phyloP scores from a whole-genome alignment of 2,113 vertebrate genomes.

The Zeus faber region DNA sequence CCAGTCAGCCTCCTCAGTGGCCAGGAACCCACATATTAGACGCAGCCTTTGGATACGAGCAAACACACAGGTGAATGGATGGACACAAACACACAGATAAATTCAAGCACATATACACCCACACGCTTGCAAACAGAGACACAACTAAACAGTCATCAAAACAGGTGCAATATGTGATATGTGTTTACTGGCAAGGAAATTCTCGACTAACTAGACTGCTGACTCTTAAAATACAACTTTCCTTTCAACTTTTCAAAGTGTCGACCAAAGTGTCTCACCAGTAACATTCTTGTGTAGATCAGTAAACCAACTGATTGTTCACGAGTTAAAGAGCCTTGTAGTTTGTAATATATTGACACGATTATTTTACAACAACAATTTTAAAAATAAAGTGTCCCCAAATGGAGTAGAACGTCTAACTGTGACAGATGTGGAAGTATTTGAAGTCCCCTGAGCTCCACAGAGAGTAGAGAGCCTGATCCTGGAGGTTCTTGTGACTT shows the following conservation, averaged over 20 bases:
- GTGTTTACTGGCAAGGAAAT: not conserved
- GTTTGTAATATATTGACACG: no score
- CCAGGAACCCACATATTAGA: conserved; percentile 83
- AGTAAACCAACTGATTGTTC: not conserved
- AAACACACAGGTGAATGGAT: conserved; percentile 7
- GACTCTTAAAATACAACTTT: not conserved
- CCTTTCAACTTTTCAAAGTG: not conserved
- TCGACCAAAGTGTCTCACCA: no score
- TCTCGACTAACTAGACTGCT: not conserved
- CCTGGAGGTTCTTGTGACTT: no score
- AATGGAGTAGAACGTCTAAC: no score
- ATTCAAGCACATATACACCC: conserved; percentile 2
- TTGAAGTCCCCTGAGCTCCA: no score
- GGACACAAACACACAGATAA: not conserved
- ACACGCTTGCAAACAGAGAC: not conserved
- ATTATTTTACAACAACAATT: no score
- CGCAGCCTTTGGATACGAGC: conserved; percentile 67
- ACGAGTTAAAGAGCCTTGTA: no score
- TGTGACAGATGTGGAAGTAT: no score
- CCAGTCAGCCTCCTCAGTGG: conserved; percentile 84
- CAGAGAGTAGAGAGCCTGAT: no score
- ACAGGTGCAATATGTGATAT: not conserved
- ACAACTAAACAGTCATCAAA: not conserved
- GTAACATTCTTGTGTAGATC: not conserved
- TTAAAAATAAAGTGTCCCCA: no score